A percentile compares a stretch with the other conserved stretches of the same genome.
Evolutionary conservation across 2,113 vertebrate species (phyloP).

Genomic region (Dicrurus megarhynchus): DNA sequence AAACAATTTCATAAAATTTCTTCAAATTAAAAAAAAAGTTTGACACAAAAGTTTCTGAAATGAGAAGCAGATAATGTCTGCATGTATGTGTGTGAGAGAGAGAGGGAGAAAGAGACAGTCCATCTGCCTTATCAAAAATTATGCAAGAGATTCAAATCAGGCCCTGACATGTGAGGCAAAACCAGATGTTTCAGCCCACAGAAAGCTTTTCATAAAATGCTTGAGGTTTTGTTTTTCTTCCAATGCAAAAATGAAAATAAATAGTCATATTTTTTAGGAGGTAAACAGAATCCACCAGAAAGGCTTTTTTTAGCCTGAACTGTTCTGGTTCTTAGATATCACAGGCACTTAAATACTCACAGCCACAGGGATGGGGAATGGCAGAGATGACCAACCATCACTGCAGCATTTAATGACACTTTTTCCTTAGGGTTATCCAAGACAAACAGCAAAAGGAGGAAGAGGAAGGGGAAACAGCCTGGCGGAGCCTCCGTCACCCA

Average conservation of each 20-base stretch:
- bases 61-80: not conserved
- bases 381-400: not conserved
- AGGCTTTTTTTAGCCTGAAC: not conserved
- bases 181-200: conserved; percentile 30
- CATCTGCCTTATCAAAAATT: conserved; percentile 44
- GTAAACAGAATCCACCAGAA: not conserved
- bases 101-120: not conserved
- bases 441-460: not conserved
- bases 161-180: conserved; percentile 1
- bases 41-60: not conserved
- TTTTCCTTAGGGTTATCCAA: not conserved
- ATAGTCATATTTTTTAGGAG: not conserved
- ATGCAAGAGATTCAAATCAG: conserved; percentile 27
- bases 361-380: not conserved
- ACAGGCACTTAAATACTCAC: not conserved
- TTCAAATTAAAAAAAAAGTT: not conserved
- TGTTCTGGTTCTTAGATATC: not conserved
- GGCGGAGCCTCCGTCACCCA: not conserved
- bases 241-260: conserved; percentile 30
- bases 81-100: not conserved
- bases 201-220: conserved; percentile 26
- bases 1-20: not conserved
- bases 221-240: conserved; percentile 49
- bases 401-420: not conserved
- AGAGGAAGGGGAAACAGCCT: not conserved